Conservation (phyloP, 1,140 invertebrate genomes). For the Notospermus geniculatus region DNA sequence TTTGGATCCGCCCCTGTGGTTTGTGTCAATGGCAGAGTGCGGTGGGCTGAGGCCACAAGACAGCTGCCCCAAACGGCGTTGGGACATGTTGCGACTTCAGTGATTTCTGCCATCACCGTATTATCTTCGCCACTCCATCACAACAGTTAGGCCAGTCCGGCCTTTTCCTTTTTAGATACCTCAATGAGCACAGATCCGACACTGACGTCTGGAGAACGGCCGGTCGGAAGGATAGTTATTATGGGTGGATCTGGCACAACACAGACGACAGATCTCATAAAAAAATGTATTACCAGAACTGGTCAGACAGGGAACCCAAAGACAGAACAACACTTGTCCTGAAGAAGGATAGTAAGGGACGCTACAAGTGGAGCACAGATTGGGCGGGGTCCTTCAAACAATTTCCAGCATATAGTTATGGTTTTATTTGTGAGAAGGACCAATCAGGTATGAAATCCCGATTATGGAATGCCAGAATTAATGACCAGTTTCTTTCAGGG, state of each 20-base stretch:
- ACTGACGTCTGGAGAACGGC: constrained; percentile 38
- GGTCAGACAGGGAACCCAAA: constrained; percentile 8
- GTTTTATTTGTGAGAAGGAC: constrained; percentile 13
- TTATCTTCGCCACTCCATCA: too few relatives aligned
- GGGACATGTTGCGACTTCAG: too few relatives aligned
- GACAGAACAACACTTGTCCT: constrained; percentile 3
- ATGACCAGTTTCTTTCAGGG: too few relatives aligned
- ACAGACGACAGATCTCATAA: neutral
- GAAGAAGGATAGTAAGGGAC: neutral
- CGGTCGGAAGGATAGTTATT: neutral
- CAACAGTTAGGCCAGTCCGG: too few relatives aligned
- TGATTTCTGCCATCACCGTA: too few relatives aligned
- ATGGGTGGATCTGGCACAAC: neutral
- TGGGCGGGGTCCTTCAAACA: constrained; percentile 2
- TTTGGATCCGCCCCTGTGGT: too few relatives aligned
- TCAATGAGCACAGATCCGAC: constrained; percentile 27
- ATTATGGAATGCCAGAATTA: too few relatives aligned
- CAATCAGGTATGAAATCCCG: neutral
- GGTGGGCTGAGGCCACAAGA: too few relatives aligned
- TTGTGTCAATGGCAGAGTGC: too few relatives aligned
- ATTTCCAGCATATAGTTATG: neutral
- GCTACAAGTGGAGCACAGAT: constrained; percentile 1
- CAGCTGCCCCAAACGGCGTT: too few relatives aligned
- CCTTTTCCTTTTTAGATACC: too few relatives aligned
- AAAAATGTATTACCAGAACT: constrained; percentile 9